Conservation (phyloP, 2,797 vertebrate genomes). For the Avahi laniger region DNA sequence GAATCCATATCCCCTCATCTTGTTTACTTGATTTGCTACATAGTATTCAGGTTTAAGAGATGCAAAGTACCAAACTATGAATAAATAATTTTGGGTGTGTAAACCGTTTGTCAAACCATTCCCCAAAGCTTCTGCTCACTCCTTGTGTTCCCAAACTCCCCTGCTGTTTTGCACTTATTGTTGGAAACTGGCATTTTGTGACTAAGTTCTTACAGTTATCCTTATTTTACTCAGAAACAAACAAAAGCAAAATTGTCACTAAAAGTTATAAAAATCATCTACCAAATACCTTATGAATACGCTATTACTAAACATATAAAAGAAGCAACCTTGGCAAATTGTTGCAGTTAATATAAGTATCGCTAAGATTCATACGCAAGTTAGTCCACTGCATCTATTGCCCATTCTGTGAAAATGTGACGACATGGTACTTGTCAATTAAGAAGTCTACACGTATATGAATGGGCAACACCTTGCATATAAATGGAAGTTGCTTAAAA, state of each 20-base stretch:
- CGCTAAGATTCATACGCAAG: neutral
- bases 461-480: too few species aligned
- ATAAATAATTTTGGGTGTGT: neutral
- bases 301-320: neutral
- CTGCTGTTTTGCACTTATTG: neutral
- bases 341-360: neutral
- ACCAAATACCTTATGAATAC: neutral
- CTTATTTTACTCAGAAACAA: neutral
- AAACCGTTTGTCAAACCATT: neutral
- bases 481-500: neutral
- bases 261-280: neutral
- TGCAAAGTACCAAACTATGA: neutral
- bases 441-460: too few species aligned
- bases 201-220: neutral
- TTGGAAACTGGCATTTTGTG: neutral
- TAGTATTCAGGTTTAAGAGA: neutral
- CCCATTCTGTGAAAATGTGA: neutral
- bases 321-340: neutral
- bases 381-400: neutral
- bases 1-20: too few species aligned
- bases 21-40: neutral
- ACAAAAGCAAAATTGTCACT: neutral
- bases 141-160: neutral
- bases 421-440: neutral
- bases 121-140: neutral